Evolutionary conservation across 1,140 invertebrate genomes (phyloP).

Genomic region (Trachymyrmex septentrionalis): DNA sequence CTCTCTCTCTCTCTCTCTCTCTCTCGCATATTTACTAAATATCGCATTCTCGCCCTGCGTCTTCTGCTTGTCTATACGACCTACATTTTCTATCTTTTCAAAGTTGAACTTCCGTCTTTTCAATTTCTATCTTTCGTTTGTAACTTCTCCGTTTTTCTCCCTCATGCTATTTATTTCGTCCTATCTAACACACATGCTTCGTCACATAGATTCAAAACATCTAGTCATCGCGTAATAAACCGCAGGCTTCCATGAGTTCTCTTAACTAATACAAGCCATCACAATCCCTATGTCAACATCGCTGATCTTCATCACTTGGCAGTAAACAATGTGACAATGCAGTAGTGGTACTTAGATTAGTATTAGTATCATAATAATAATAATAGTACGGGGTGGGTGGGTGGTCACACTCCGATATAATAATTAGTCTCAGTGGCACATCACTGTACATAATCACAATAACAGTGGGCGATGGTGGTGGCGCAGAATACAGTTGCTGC

Average conservation of each 20-base stretch:
- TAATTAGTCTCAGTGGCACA: constrained; percentile 87
- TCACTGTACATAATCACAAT: constrained; percentile 87
- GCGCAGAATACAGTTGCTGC: constrained; percentile 74
- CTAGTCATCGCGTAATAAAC: constrained; percentile 73
- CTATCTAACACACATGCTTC: constrained; percentile 62
- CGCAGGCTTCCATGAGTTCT: constrained; percentile 70
- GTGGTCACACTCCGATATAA: constrained; percentile 86
- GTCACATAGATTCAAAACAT: constrained; percentile 65
- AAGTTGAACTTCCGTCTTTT: constrained; percentile 59
- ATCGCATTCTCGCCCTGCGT: constrained; percentile 58
- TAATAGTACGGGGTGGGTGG: constrained; percentile 86
- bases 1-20: constrained; percentile 45
- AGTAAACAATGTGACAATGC: constrained; percentile 87
- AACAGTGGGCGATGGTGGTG: constrained; percentile 85
- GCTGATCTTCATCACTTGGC: constrained; percentile 84
- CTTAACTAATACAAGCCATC: constrained; percentile 84
- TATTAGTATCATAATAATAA: constrained; percentile 80
- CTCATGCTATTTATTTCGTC: not conserved
- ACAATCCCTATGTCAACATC: constrained; percentile 84
- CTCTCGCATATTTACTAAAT: constrained; percentile 61
- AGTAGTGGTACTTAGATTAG: constrained; percentile 86
- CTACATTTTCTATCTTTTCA: constrained; percentile 14
- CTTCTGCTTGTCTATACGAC: constrained; percentile 21
- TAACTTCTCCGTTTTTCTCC: constrained; percentile 8
- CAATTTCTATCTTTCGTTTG: not conserved